These are phyloP conservation scores for Psilanteris sp. DNA, from an alignment of 1,140 invertebrate species.

Conservation along the genomic window DNA sequence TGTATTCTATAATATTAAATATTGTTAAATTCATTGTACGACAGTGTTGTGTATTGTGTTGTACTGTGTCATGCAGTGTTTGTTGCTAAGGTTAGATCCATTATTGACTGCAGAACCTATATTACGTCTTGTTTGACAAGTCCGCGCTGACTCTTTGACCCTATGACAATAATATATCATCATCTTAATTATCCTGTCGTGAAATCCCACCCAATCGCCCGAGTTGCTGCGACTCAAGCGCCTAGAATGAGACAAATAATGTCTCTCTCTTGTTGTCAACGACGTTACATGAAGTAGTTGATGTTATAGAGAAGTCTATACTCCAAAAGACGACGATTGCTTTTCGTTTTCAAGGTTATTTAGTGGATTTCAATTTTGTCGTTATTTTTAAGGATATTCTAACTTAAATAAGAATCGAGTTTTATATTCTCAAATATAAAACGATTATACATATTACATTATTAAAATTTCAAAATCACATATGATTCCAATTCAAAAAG, in stretches of 20 bases:
- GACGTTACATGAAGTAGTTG: no score
- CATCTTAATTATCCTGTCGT: conserved; percentile 29
- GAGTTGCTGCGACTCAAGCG: neutral
- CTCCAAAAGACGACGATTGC: no score
- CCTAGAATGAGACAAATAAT: neutral
- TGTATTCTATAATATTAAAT: conserved; percentile 4
- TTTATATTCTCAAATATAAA: no score
- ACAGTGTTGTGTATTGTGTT: conserved; percentile 2
- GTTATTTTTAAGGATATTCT: no score
- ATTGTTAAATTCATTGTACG: neutral
- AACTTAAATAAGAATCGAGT: no score
- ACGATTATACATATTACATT: no score
- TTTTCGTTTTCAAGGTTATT: no score
- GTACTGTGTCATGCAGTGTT: neutral
- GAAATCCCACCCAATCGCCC: conserved; percentile 9
- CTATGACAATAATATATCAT: conserved; percentile 19
- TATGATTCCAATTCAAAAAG: no score
- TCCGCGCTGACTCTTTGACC: conserved; percentile 33
- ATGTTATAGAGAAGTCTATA: no score
- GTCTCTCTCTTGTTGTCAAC: neutral
- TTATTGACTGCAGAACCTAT: neutral
- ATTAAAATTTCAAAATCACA: no score
- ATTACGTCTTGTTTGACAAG: conserved; percentile 30
- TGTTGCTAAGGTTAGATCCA: conserved; percentile 9
- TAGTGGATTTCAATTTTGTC: no score